These are phyloP conservation scores for Hedya salicella DNA, from an alignment of 2,888 invertebrate species.

Conservation along the genomic window DNA sequence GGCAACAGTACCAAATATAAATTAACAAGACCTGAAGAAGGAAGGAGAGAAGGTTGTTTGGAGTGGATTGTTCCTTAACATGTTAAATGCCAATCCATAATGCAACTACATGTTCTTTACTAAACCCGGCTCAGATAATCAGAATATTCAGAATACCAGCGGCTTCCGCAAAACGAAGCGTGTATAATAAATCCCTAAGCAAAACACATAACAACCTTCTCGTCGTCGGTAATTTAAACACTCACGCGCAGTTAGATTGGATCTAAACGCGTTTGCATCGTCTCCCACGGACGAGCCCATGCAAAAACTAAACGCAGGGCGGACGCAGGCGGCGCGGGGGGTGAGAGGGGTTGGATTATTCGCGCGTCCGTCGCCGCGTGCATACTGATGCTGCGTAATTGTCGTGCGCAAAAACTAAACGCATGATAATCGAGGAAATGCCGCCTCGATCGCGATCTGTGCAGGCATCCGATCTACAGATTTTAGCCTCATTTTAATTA, in stretches of 20 bases:
- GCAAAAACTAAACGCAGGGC: constrained; percentile 55
- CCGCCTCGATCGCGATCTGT: constrained; percentile 51
- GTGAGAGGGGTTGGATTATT: constrained; percentile 49
- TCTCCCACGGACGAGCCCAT: constrained; percentile 61
- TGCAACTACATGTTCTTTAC: too few species aligned
- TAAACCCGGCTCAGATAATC: neutral
- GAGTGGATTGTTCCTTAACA: too few species aligned
- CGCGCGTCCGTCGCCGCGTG: constrained; percentile 64
- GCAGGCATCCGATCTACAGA: constrained; percentile 40
- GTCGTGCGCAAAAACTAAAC: constrained; percentile 72
- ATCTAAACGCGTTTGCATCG: constrained; percentile 48
- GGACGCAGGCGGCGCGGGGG: constrained; percentile 49
- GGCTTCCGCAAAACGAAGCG: constrained; percentile 1
- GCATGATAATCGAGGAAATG: constrained; percentile 78
- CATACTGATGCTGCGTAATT: constrained; percentile 79
- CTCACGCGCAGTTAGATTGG: constrained; percentile 46
- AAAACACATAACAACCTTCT: constrained; percentile 35
- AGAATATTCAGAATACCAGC: neutral
- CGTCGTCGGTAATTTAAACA: constrained; percentile 30
- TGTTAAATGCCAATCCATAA: too few species aligned
- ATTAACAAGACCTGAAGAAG: too few species aligned
- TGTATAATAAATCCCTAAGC: constrained; percentile 42
- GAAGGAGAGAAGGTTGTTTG: too few species aligned
- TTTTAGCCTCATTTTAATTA: constrained; percentile 41
- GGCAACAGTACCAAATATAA: too few species aligned